These are phyloP conservation scores for Elephas maximus DNA, from an alignment of 2,113 vertebrate species.

Conservation along the genomic window DNA sequence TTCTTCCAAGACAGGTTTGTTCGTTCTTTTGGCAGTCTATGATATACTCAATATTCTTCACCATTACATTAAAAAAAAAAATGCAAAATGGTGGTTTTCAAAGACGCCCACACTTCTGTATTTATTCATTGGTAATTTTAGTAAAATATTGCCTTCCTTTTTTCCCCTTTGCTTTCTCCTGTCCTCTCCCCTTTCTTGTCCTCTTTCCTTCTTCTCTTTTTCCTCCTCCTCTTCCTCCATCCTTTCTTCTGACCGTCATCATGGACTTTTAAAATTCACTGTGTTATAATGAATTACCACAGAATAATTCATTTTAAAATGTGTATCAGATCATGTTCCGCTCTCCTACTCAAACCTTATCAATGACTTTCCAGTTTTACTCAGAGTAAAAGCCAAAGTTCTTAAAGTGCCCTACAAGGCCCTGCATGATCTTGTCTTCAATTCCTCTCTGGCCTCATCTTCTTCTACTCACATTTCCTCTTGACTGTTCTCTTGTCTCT, in stretches of 20 bases:
- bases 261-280: not conserved
- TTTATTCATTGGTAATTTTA: not conserved
- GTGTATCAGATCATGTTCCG: not conserved
- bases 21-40: no score
- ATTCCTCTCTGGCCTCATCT: not conserved
- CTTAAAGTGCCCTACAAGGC: accelerated
- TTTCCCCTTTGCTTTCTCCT: not conserved
- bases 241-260: not conserved
- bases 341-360: not conserved
- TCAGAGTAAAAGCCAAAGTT: not conserved
- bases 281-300: not conserved
- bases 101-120: not conserved
- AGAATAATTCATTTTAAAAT: slow-evolving; percentile 1
- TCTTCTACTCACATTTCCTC: not conserved
- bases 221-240: not conserved
- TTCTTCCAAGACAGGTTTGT: no score
- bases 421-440: no score
- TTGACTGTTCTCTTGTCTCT: not conserved
- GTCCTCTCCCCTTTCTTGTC: no score
- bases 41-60: no score
- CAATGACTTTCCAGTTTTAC: not conserved
- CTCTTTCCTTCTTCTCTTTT: not conserved
- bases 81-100: slow-evolving; percentile 22
- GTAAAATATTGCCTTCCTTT: not conserved
- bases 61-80: no score